Evolutionary conservation across 2,888 invertebrate genomes (phyloP), one percentile per base, ranked within the genome.

Genomic region (Oligia latruncula): DNA sequence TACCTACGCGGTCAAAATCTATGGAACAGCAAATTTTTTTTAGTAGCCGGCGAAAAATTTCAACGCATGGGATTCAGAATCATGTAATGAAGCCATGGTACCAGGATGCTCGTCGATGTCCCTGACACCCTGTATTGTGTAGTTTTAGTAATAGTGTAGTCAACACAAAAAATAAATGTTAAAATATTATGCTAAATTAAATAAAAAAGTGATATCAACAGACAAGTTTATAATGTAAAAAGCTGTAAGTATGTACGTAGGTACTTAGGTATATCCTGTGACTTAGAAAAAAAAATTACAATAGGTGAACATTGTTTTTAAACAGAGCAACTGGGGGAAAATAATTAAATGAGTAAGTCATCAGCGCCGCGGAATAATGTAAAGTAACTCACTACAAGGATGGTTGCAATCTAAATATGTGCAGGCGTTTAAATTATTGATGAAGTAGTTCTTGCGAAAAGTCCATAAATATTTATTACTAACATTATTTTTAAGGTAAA

Each of bases 401-500:
- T 46, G 20, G 35, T 82, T 70, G 81, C 85, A 55, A 52, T 52
- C 11, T 49, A 49, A 55, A 15, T 60, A 70, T 13, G 43, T 40
- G 35, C 40, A 85, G 81, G 81, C 73, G 81, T 70, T 65, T 23
- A 64, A 49, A 23, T 64, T 60, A 23, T 64, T 60, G 20, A 43
- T 65, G 35, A 40, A n/a, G 5, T 55, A 13, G 4, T 2, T 72
- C 35, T 60, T 58, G 62, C 43, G 20, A 71, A 60, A 62, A 79
- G 71, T 64, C 68, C 23, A 40, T 67, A 82, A 43, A 65, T 72
- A 55, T 71, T 84, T 77, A 64, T 67, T 79, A 76, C 23, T 74
- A 80, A 80, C 2, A 62, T 72, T 64, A 67, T 49, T 74, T 29
- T 68, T 70, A 68, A 83, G 84, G 77, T 80, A 85, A 77, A 78